Base-by-base conservation (phyloP, 2,888 invertebrate species). In the Cheilosia pagana region DNA sequence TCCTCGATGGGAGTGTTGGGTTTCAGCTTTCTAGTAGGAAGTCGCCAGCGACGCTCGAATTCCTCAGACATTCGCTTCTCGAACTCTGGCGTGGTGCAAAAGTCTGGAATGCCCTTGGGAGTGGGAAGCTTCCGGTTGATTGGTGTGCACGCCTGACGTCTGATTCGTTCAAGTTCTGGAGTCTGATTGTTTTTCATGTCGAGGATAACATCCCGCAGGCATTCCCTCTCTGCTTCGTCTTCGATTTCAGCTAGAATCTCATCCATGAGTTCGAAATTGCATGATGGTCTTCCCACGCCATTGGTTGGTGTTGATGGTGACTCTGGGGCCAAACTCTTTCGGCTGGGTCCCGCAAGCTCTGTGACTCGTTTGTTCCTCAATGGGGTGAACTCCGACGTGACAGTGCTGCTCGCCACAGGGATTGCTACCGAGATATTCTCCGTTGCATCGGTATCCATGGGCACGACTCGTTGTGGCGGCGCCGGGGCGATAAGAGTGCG, bases 31-130 rank as follows among this genome's bases (percentile, higher is more conserved):
- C 89, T 89, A 35, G 89, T 90, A 14, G 91, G 91, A 72, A 91
- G 82, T 21, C 90, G 90, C 90, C 90, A 91, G 31, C 91, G 89
- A 2, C 89, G 89, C 81, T 91, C 91, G 35, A 91, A 90, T 21
- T 89, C 90, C 25, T 91, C 91, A 3, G 91, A 91, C 90, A 91
- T 90, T 28, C 91, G 89, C 68, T 90, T 90, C 72, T 91, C 89
- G 71, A 90, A 90, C 70, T 90, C 91, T 0, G 91, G 91, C 1
- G 92, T 91, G 1, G 90, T 89, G 35, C 91, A 91, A 63, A 91
- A 92, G 59, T 91, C 89, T n/a, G 90, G 89, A 81, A 91, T 90
- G 14, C 89, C 90, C 4, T 89, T 88, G 0, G 89, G 89, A 3
- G 89, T 88, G 3, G 88, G 86, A 31, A 89, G 74, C 19, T 89